Base-by-base conservation (phyloP, 2,888 invertebrate genomes). In the Neoitamus cyanurus region DNA sequence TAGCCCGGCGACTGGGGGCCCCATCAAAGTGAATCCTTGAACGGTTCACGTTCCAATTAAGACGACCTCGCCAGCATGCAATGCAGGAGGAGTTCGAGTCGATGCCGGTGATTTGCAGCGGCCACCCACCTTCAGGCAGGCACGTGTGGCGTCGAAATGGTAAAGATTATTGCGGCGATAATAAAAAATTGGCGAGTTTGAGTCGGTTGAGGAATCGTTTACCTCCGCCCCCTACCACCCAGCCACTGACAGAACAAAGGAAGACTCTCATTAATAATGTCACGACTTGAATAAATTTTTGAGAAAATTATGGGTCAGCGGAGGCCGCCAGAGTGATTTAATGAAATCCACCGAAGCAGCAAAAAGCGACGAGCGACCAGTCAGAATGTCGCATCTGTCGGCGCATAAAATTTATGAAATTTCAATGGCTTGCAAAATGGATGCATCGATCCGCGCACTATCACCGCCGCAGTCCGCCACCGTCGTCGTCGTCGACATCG, bases 181-280 rank as follows among this genome's bases (percentile, higher is more conserved):
- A 58, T 2, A 48, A 20, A 25, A 58, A 15, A 25, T 58, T 58
- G 7, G 58, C 58, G 6, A 25, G 58, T 25, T 25, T 58, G 2
- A 58, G 9, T 7, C 20, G 58, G 42, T n/a, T n/a, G n/a, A 5
- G 42, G 13, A 42, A n/a, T 42, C 42, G 13, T 3, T n/a, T 4
- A n/a, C 7, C 7, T 1, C 58, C 58, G 25, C 58, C 58, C 48
- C 58, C 48, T 70, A 5, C 70, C 70, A 70, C 13, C 70, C 36
- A n/a, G 5, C 36, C 73, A 46, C 13, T 28, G 42, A 46, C 77
- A 42, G 46, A 77, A 77, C 77, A 77, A 77, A 77, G 42, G 77
- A 46, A 34, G 34, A 73, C 37, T 20, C 77, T 77, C 77, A 77
- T 77, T 77, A 77, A 25, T 46, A 77, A 77, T 77, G 77, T 77